These are phyloP conservation scores for Rhingia rostrata DNA, from an alignment of 2,888 invertebrate species.

Conservation along the genomic window DNA sequence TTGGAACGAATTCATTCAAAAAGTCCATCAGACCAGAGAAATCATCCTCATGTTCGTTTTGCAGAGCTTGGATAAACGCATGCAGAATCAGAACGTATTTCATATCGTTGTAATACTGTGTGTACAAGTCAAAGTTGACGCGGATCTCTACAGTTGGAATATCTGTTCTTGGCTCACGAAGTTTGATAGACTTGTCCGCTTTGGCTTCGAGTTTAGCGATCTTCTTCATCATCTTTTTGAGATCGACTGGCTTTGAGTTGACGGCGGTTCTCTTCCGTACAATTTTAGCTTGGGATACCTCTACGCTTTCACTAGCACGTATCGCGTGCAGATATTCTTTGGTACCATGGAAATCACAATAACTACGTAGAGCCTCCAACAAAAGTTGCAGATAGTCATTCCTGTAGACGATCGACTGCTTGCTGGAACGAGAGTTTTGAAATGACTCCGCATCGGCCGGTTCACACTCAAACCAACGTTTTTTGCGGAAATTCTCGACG, in stretches of 20 bases:
- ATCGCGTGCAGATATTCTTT: conserved; percentile 76
- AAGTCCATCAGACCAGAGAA: conserved; percentile 75
- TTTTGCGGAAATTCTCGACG: conserved; percentile 77
- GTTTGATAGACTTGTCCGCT: conserved; percentile 75
- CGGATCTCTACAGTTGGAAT: conserved; percentile 77
- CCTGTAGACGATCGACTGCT: conserved; percentile 70
- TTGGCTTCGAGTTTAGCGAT: conserved; percentile 72
- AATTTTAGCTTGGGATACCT: not conserved
- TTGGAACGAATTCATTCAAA: conserved; percentile 59
- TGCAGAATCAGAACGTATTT: conserved; percentile 76
- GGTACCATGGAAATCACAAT: conserved; percentile 78
- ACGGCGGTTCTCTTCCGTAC: too few relatives aligned
- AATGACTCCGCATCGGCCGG: conserved; percentile 72
- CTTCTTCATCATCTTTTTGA: conserved; percentile 76
- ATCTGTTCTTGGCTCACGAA: conserved; percentile 77
- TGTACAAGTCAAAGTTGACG: conserved; percentile 75
- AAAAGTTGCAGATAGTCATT: conserved; percentile 79
- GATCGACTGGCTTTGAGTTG: conserved; percentile 57
- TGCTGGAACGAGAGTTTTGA: conserved; percentile 40
- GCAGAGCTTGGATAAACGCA: conserved; percentile 74
- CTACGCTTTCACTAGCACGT: not conserved
- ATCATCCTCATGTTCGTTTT: conserved; percentile 70
- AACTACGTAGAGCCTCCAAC: conserved; percentile 78
- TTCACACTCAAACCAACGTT: conserved; percentile 79
- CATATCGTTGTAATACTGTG: conserved; percentile 77